Evolutionary conservation across 2,888 invertebrate genomes (phyloP), one percentile per base, ranked within the genome.

Genomic region (Drosophila prostipennis): DNA sequence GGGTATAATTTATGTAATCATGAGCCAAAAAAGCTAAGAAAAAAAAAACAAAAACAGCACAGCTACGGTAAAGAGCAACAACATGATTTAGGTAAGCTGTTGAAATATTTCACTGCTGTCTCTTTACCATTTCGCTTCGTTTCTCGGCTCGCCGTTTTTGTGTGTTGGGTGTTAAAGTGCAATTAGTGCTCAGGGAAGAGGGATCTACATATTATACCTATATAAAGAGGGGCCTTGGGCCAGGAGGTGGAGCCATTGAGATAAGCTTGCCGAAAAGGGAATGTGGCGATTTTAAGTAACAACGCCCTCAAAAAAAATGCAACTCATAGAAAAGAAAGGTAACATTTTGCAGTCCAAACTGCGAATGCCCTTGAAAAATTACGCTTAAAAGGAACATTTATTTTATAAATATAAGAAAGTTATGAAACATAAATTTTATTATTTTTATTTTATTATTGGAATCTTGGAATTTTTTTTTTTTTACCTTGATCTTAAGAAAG

Each of bases 1-100:
- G 68, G 51, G 65, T 69, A 60, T 80, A 73, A 78, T 81, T 87
- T 84, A 87, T 87, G 68, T 86, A 86, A 87, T 78, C 65, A 70
- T 56, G 72, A 58, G 68, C 73, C 46, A 61, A 70, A 61, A 69
- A 53, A 23, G 26, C 16, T 19, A 52, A 34, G 29, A 16, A 49
- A 40, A 37, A 19, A 19, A 2, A 19, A 19, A 19, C 19, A 19
- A 19, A 37, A 42, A 77, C 61, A 55, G 53, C 56, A 46, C 60
- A 32, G 32, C 57, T 19, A 39, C 45, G 45, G 58, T 46, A 58
- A 61, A 54, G 48, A 69, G 46, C 53, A 54, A 55, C 70, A 64
- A 53, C 67, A 69, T 63, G 78, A 80, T 76, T 80, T 80, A 72
- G 68, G 70, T 58, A 60, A 43, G 65, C 64, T 75, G 80, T 75